Evolutionary conservation across 2,888 invertebrate species (phyloP), one percentile per base, ranked within the genome.

Genomic region (Lissonota sp.): DNA sequence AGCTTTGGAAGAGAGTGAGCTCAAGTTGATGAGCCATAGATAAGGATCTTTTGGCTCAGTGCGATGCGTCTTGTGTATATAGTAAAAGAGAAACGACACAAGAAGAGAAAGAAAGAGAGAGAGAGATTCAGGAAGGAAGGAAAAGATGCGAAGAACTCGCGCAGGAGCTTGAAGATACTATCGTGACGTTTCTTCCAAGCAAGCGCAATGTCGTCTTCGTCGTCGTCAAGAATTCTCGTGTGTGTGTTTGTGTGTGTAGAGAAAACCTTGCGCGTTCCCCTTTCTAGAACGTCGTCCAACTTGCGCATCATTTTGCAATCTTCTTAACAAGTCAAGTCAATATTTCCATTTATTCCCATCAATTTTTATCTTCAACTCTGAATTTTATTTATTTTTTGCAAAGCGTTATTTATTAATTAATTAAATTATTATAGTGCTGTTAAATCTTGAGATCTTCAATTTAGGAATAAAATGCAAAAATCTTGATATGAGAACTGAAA

Each of bases 21-120:
- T 84, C 84, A 80, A 85, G 85, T 85, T 87, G 88, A 87, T 86
- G 86, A 87, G 85, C 80, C 79, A 74, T 80, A 72, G 87, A 87
- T 87, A 88, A 86, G 63, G 84, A 87, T 87, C 88, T 84, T 83
- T 83, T 84, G 79, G 84, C 82, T 76, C 12, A 83, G 80, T 83
- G 51, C 83, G 81, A 51, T 71, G 37, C 16, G 40, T 49, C 49
- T 49, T 49, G 49, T 26, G 26, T 49, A 49, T 49, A 49, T 49
- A 49, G 26, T 26, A 26, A 26, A 26, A 26, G 26, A 26, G 16
- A 16, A 16, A 53, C 62, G 63, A 62, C 51, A 63, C 53, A 44
- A 55, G 53, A 55, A 64, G 55, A 55, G 53, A 55, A 64, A 55
- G 55, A 73, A 44, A 26, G 26, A 26, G 26, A 26, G 26, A 2